phyloP scores from a whole-genome alignment of 2,113 vertebrate species.

The Mellivora capensis region DNA sequence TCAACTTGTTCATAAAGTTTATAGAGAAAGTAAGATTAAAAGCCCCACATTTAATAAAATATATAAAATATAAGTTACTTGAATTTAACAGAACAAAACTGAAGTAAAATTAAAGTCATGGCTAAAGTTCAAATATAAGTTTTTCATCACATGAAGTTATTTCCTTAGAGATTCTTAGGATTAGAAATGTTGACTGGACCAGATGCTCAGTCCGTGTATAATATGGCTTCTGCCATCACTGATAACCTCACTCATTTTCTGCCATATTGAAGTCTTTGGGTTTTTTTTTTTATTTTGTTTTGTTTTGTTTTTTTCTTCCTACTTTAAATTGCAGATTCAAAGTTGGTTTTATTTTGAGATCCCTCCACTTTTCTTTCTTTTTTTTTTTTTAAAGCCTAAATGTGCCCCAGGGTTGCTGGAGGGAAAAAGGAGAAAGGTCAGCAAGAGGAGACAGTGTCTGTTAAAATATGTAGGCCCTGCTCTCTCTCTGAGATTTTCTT shows the following conservation, averaged over 20 bases:
- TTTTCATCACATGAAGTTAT: not conserved
- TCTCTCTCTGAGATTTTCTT: not conserved
- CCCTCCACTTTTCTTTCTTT: not conserved
- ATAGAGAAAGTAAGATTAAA: not conserved
- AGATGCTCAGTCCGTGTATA: not conserved
- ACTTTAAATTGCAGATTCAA: not conserved
- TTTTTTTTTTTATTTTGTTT: not conserved
- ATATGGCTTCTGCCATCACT: not conserved
- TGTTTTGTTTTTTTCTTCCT: not conserved
- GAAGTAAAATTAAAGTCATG: not conserved
- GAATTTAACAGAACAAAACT: not conserved
- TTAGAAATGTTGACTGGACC: not conserved
- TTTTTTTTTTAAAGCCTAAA: not conserved
- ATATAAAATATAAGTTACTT: not conserved
- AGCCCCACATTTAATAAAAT: not conserved
- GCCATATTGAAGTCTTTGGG: not conserved
- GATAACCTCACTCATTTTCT: not conserved
- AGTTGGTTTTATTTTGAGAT: not conserved
- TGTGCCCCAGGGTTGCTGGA: not conserved
- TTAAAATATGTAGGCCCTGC: not conserved
- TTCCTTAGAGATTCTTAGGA: not conserved
- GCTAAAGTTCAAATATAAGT: not conserved
- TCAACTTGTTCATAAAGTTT: not conserved
- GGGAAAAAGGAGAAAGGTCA: not conserved
- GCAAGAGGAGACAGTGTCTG: fast-evolving